These are phyloP conservation scores for Drosophila kuntzei DNA, from an alignment of 2,888 invertebrate genomes.

Conservation along the genomic window DNA sequence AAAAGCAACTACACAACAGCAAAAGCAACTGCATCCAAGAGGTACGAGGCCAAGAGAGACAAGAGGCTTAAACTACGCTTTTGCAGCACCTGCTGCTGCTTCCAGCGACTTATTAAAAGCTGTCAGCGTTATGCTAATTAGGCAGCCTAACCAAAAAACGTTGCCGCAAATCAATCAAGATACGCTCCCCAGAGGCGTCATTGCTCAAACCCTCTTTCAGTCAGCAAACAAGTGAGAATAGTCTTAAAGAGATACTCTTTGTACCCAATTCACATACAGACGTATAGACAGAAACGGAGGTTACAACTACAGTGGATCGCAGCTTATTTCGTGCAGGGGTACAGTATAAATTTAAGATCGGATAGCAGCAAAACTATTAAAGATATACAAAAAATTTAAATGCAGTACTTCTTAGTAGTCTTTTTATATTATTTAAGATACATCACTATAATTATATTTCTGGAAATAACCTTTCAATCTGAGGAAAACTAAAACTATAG, in stretches of 20 bases:
- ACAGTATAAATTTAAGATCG: too few relatives aligned
- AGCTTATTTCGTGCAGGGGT: too few relatives aligned
- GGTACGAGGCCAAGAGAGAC: not conserved
- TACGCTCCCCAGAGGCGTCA: not conserved
- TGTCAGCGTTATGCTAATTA: constrained; percentile 71
- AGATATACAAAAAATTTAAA: too few relatives aligned
- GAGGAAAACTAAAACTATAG: too few relatives aligned
- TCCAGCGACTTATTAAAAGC: constrained; percentile 66
- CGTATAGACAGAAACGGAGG: too few relatives aligned
- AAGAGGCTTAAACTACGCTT: constrained; percentile 42
- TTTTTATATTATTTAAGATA: too few relatives aligned
- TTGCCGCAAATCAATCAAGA: constrained; percentile 70
- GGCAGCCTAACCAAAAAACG: constrained; percentile 46
- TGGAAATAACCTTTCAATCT: too few relatives aligned
- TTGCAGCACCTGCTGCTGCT: constrained; percentile 61
- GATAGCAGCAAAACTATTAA: too few relatives aligned
- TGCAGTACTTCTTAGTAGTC: too few relatives aligned
- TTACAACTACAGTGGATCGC: too few relatives aligned
- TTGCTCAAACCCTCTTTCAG: not conserved
- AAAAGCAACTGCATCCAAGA: constrained; percentile 30
- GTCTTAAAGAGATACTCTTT: constrained; percentile 19
- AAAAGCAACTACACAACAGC: constrained; percentile 67
- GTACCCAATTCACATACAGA: not conserved
- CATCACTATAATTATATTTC: too few relatives aligned
- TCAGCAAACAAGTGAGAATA: not conserved